Base-by-base conservation (phyloP, 92 coral and sea anemone species). In the Palythoa caribaeorum region DNA sequence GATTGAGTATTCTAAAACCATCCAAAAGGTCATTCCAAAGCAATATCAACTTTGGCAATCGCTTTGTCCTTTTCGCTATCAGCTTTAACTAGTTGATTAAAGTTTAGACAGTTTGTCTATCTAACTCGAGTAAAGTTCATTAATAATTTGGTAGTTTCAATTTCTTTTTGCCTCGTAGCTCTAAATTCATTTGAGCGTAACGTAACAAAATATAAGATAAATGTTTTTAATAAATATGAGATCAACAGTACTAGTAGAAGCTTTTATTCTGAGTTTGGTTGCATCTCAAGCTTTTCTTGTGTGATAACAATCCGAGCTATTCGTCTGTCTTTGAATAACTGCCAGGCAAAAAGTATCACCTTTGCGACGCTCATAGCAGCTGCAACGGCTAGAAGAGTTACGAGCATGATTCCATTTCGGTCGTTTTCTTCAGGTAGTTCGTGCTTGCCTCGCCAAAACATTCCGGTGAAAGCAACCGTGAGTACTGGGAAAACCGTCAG, bases 381-480 rank as follows among this genome's bases (percentile, higher is more conserved):
- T 13, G 92, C 72, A 38, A 92, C 84, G 13, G 96, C 98, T 8
- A 95, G 90, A 38, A 95, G 54, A 3, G 90, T 94, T 1, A 78
- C 91, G 66, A 93, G 88, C 85, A 95, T 89, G 88, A 95, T 89
- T 57, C 90, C 84, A 78, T 93, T 95, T 28, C 98, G 86, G 78
- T 90, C 91, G 38, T 71, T 76, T 62, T 92, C 62, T 35, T 94
- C 86, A 4, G 83, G 77, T 92, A 95, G 91, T 74, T 66, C 76
- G 71, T 89, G 84, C 19, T 90, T 83, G 8, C 76, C 86, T 21
- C 86, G 60, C 86, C 86, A 81, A 81, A 87, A 93, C 19, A 87
- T 94, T 76, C 98, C 98, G 47, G 92, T 79, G 85, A 91, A 93
- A 21, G 94, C 98, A 12, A 95, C 96, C 14, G 93, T 91, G 68